Conservation (phyloP, 2,797 vertebrate genomes). For the Denticeps clupeoides region DNA sequence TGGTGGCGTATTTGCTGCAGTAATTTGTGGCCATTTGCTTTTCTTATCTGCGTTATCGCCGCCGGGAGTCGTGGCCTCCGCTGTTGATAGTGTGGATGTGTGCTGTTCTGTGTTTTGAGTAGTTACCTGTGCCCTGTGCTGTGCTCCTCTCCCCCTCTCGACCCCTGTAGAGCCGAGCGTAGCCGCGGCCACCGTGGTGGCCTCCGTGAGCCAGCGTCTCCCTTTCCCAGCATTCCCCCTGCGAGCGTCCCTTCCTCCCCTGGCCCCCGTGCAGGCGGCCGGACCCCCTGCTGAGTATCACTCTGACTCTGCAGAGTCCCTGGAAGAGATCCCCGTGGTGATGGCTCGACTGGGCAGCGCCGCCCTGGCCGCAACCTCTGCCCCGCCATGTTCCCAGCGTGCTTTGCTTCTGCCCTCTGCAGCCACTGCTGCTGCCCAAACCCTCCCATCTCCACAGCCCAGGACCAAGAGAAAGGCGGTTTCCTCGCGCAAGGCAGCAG, state of each 20-base stretch:
- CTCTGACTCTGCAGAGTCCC: constrained; percentile 76
- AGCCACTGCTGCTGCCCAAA: constrained; percentile 20
- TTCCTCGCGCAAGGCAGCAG: constrained; percentile 2
- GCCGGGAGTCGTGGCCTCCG: not conserved
- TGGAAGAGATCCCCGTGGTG: constrained; percentile 82
- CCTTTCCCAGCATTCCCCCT: constrained; percentile 56
- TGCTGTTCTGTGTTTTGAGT: constrained; percentile 5
- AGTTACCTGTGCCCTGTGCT: constrained; percentile 24
- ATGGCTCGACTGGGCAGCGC: constrained; percentile 71
- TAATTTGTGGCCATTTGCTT: no score
- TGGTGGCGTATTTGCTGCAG: no score
- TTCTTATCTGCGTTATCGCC: not conserved
- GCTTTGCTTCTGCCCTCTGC: constrained; percentile 21
- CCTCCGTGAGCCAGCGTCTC: constrained; percentile 48
- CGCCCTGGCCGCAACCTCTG: constrained; percentile 27
- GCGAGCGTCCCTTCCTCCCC: constrained; percentile 42
- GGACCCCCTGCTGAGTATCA: constrained; percentile 70
- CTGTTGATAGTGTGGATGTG: not conserved
- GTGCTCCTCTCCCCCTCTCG: constrained; percentile 1
- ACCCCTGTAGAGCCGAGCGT: constrained; percentile 45
- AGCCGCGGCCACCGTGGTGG: constrained; percentile 41
- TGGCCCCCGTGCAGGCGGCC: constrained; percentile 48
- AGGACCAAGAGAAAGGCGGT: constrained; percentile 51
- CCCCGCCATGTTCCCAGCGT: constrained; percentile 9
- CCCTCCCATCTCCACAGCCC: constrained; percentile 39